Percentiles rank a stretch among this genome's conserved stretches.
phyloP scores from a whole-genome alignment of 2,113 vertebrate genomes.

The Oryzias melastigma region DNA sequence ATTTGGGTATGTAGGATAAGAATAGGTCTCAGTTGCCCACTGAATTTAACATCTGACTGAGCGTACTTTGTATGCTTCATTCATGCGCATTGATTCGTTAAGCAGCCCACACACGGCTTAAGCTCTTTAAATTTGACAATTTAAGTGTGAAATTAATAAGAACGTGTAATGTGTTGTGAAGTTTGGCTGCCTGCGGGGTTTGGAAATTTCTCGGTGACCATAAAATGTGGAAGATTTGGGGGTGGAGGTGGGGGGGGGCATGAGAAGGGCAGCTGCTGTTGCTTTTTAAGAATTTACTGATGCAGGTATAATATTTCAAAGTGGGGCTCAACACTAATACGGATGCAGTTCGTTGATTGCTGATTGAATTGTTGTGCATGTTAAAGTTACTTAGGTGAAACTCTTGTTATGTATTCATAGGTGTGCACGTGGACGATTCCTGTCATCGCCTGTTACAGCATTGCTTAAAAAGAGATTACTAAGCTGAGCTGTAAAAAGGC shows the following conservation, averaged over 20 bases:
- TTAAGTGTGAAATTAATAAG: slow-evolving; percentile 47
- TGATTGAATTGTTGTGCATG: slow-evolving; percentile 25
- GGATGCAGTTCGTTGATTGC: too few species aligned
- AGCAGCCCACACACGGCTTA: slow-evolving; percentile 27
- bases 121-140: slow-evolving; percentile 40
- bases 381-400: slow-evolving; percentile 56
- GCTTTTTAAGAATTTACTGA: too few species aligned
- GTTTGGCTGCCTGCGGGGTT: slow-evolving; percentile 46
- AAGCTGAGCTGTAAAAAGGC: slow-evolving; percentile 48
- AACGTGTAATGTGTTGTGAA: slow-evolving; percentile 51
- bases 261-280: too few species aligned
- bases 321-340: too few species aligned
- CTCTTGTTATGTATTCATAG: slow-evolving; percentile 83
- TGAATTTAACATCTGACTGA: slow-evolving; percentile 44
- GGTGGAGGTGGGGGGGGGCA: too few species aligned
- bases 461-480: slow-evolving; percentile 75
- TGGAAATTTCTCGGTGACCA: slow-evolving; percentile 25
- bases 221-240: slow-evolving; percentile 49
- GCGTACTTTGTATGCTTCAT: slow-evolving; percentile 54
- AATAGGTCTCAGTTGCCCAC: slow-evolving; percentile 31
- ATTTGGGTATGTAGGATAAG: slow-evolving; percentile 66
- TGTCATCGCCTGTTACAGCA: slow-evolving; percentile 80
- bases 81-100: slow-evolving; percentile 37
- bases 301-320: too few species aligned
- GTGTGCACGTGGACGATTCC: slow-evolving; percentile 83